These are phyloP conservation scores for Crenichthys baileyi DNA, from an alignment of 2,797 vertebrate species.

Conservation along the genomic window DNA sequence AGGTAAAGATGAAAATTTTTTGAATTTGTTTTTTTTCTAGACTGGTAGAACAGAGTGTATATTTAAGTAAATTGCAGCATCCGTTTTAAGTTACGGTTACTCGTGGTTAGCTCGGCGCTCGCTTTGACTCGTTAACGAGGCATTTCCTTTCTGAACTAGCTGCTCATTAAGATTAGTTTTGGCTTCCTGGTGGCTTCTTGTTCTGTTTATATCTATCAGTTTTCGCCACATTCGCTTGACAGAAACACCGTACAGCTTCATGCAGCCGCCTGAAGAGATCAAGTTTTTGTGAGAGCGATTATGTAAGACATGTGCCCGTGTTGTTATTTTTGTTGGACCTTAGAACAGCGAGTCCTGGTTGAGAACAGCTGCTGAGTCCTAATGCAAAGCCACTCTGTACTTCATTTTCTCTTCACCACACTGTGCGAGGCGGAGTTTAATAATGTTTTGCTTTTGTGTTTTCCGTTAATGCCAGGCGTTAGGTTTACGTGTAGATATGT, in stretches of 20 bases:
- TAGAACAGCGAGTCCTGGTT: conserved; percentile 5
- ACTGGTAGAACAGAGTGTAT: background rate
- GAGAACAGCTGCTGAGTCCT: conserved; percentile 46
- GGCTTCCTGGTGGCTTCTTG: background rate
- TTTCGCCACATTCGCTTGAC: background rate
- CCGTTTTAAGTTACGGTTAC: conserved; percentile 5
- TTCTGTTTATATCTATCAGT: background rate
- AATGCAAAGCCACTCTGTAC: background rate
- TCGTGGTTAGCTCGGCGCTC: conserved; percentile 35
- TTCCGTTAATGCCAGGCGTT: background rate
- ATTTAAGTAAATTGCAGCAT: background rate
- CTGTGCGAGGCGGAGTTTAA: background rate
- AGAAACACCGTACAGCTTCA: conserved; percentile 7
- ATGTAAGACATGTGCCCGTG: conserved; percentile 68
- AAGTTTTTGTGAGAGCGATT: conserved; percentile 57
- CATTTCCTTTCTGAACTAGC: conserved; percentile 47
- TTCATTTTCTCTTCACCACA: background rate
- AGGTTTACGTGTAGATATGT: too few relatives aligned
- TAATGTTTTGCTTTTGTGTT: background rate
- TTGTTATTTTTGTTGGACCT: conserved; percentile 68
- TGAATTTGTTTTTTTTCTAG: too few relatives aligned
- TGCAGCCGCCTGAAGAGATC: conserved; percentile 4
- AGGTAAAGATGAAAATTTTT: background rate
- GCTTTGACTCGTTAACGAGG: conserved; percentile 16
- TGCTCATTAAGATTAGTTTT: conserved; percentile 36